Conservation (phyloP, 2,113 vertebrate species). For the Meriones unguiculatus region DNA sequence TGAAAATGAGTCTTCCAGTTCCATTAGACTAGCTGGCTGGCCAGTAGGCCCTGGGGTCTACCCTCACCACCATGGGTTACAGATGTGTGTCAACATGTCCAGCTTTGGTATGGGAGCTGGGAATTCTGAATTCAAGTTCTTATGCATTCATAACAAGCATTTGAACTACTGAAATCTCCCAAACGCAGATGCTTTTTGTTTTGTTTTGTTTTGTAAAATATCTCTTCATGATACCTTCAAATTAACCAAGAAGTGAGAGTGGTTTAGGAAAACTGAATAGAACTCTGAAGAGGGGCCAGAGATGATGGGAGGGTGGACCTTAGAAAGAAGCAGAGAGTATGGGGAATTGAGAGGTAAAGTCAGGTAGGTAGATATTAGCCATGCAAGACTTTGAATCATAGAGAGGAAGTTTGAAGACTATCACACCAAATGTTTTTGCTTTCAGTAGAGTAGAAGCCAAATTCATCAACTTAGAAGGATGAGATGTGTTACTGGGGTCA, state of each 20-base stretch:
- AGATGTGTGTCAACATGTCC: not conserved
- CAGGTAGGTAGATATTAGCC: not conserved
- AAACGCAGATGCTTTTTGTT: not conserved
- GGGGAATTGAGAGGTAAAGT: not conserved
- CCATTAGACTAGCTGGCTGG: not conserved
- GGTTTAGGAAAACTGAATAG: not conserved
- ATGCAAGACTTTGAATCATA: not conserved
- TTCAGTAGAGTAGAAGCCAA: not conserved
- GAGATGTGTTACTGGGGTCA: not conserved
- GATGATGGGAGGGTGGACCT: not conserved
- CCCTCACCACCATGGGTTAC: not conserved
- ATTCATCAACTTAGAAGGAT: not conserved
- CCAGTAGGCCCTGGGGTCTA: not conserved
- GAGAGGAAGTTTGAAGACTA: constrained; percentile 14
- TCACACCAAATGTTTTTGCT: not conserved
- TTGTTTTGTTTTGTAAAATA: not conserved
- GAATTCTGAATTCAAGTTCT: not conserved
- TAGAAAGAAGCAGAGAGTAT: not conserved
- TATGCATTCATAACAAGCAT: not conserved
- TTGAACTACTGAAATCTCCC: not conserved
- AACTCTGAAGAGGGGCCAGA: not conserved
- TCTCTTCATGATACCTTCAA: not conserved
- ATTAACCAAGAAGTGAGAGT: not conserved
- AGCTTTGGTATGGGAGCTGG: not conserved
- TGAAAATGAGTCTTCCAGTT: not conserved